Conservation (phyloP, 2,113 vertebrate genomes). For the Oriolus oriolus region DNA sequence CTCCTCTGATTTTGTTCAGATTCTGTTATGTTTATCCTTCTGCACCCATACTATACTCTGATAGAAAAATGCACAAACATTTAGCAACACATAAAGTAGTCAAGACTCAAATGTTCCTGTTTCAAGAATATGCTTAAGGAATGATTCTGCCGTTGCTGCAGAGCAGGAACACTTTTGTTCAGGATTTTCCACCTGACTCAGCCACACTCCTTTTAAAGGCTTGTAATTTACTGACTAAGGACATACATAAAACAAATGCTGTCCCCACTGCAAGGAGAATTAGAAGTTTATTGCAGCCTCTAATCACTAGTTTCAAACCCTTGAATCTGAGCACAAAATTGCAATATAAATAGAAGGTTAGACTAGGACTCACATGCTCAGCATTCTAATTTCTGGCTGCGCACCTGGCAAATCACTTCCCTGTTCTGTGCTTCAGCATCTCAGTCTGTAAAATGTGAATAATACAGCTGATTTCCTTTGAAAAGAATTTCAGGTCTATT, state of each 20-base stretch:
- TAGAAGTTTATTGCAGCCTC: neutral
- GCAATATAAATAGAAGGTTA: conserved; percentile 9
- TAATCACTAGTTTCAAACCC: neutral
- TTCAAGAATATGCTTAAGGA: neutral
- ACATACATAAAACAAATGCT: neutral
- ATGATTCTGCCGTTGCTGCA: neutral
- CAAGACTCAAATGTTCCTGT: neutral
- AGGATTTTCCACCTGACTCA: neutral
- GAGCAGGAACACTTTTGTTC: neutral
- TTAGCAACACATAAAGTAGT: neutral
- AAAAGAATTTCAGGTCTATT: neutral
- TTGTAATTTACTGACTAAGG: neutral
- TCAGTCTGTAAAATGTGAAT: neutral
- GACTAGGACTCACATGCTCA: neutral
- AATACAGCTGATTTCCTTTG: neutral
- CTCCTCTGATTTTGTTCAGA: neutral
- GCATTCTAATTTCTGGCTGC: neutral
- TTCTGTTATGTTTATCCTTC: neutral
- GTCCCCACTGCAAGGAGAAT: neutral
- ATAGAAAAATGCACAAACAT: neutral
- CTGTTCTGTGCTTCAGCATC: neutral
- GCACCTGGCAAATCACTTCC: neutral
- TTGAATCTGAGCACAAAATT: neutral
- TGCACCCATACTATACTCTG: neutral
- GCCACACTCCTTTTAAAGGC: neutral